Evolutionary conservation across 2,888 invertebrate species (phyloP).

Genomic region (Rutpela maculata): DNA sequence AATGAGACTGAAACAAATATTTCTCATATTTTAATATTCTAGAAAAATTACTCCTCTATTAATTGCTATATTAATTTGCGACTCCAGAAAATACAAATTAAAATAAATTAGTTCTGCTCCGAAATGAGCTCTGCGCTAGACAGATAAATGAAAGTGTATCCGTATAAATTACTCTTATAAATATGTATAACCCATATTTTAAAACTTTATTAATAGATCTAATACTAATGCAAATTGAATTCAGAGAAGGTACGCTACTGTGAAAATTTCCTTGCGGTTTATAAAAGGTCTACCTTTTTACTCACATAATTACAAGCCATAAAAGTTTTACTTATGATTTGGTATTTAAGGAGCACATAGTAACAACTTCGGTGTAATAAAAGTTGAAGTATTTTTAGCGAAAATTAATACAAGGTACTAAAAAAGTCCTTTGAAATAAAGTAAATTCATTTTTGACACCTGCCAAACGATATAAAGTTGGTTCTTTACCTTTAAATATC

Average conservation of each 20-base stretch:
- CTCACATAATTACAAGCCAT: not conserved
- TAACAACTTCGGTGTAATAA: not conserved
- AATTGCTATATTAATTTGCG: not conserved
- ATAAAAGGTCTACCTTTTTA: not conserved
- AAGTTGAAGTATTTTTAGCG: not conserved
- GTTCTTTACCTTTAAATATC: not conserved
- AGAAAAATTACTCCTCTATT: not conserved
- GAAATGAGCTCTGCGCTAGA: not conserved
- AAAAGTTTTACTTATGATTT: not conserved
- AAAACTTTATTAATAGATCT: constrained; percentile 38
- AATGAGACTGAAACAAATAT: too few relatives aligned
- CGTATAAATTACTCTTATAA: constrained; percentile 35
- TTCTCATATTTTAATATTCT: too few relatives aligned
- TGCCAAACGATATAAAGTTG: constrained; percentile 10
- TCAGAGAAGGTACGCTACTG: constrained; percentile 15
- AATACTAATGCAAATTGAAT: constrained; percentile 33
- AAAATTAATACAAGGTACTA: constrained; percentile 4
- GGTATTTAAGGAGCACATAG: not conserved
- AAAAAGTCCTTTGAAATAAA: not conserved
- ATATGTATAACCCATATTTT: constrained; percentile 39
- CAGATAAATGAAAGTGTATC: constrained; percentile 34
- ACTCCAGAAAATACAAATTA: not conserved
- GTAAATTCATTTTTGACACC: constrained; percentile 1
- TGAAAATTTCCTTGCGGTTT: not conserved
- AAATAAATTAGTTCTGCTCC: constrained; percentile 7